Conservation (phyloP, 23 tunicate species). For the Diplosoma virens region DNA sequence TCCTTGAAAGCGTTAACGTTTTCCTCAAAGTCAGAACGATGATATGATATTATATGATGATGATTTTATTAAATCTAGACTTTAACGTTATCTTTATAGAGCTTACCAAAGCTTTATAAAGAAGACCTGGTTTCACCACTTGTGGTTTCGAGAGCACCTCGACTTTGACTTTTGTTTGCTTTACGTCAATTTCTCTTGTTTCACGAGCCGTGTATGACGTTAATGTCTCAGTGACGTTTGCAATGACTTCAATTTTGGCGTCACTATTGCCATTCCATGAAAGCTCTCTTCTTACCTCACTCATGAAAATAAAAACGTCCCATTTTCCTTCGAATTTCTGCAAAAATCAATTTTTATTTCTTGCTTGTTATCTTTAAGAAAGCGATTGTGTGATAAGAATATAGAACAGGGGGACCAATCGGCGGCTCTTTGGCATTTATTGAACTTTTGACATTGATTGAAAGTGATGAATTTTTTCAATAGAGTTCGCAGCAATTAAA, state of each 20-base stretch:
- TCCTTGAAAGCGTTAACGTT: too few species aligned
- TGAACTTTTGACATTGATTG: too few species aligned
- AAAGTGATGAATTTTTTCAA: too few species aligned
- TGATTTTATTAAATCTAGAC: not conserved
- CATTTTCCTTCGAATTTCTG: slow-evolving; percentile 52
- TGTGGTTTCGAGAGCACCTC: slow-evolving; percentile 52
- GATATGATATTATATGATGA: not conserved
- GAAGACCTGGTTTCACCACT: slow-evolving; percentile 68
- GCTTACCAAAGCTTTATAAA: slow-evolving; percentile 77
- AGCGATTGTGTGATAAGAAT: too few species aligned
- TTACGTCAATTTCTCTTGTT: slow-evolving; percentile 30
- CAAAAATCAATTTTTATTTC: too few species aligned
- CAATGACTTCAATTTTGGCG: slow-evolving; percentile 28
- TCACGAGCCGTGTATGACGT: slow-evolving; percentile 43
- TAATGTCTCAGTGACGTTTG: slow-evolving; percentile 45
- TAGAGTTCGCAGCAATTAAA: too few species aligned
- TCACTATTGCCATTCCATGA: slow-evolving; percentile 47
- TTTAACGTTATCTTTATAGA: not conserved
- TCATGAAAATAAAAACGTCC: slow-evolving; percentile 17
- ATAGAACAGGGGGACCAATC: too few species aligned
- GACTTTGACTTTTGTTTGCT: slow-evolving; percentile 28
- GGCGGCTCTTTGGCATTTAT: too few species aligned
- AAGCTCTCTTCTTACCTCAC: slow-evolving; percentile 7
- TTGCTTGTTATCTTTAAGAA: too few species aligned
- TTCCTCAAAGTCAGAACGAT: too few species aligned